These are phyloP conservation scores for Aythya fuligula DNA, from an alignment of 2,797 vertebrate genomes.

Conservation along the genomic window DNA sequence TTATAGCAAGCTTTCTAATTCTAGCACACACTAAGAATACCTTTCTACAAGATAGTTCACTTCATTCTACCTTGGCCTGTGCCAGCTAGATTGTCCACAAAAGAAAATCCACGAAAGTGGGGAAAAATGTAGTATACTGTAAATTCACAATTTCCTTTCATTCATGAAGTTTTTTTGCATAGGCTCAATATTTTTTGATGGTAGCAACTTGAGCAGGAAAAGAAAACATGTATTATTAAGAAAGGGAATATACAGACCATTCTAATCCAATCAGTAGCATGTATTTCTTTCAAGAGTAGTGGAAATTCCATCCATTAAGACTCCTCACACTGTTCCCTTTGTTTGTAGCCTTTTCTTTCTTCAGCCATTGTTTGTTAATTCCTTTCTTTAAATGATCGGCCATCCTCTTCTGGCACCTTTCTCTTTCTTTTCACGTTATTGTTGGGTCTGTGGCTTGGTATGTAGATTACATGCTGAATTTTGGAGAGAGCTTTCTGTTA, in stretches of 20 bases:
- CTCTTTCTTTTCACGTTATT: not conserved
- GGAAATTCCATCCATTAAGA: not conserved
- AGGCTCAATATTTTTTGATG: not conserved
- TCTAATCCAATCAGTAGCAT: not conserved
- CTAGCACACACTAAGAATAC: not conserved
- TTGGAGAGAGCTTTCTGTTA: not conserved
- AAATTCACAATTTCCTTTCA: not conserved
- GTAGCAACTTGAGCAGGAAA: not conserved
- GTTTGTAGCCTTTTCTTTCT: not conserved
- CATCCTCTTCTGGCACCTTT: not conserved
- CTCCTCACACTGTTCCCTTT: not conserved
- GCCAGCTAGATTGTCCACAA: not conserved
- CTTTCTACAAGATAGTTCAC: not conserved
- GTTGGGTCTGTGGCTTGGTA: not conserved
- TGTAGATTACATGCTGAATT: not conserved
- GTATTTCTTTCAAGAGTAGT: not conserved
- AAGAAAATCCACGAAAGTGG: not conserved
- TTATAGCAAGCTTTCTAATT: not conserved
- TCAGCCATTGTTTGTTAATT: not conserved
- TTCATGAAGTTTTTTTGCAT: not conserved
- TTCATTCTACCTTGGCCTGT: not conserved
- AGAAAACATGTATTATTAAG: not conserved
- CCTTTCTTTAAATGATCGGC: not conserved
- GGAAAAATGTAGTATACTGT: not conserved
- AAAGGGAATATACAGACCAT: not conserved